These are phyloP conservation scores for Sebastes minor DNA, from an alignment of 2,797 vertebrate genomes.

Conservation along the genomic window DNA sequence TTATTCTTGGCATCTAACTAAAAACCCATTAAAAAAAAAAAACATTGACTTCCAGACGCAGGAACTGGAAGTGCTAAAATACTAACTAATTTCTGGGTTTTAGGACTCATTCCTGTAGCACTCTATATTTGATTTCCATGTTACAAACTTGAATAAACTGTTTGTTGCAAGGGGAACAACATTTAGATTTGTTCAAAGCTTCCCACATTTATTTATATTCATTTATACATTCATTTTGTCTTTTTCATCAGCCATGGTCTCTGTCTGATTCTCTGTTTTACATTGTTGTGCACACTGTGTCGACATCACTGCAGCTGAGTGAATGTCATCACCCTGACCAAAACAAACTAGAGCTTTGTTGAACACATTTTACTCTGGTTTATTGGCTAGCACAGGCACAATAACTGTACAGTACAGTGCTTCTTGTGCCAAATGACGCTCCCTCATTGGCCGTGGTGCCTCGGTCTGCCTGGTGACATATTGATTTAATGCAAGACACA, in stretches of 20 bases:
- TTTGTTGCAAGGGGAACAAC: neutral
- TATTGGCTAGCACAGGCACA: slow-evolving; percentile 23
- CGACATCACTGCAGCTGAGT: slow-evolving; percentile 58
- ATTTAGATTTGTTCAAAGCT: neutral
- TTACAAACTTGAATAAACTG: neutral
- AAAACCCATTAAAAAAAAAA: no score
- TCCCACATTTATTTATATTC: neutral
- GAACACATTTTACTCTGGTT: slow-evolving; percentile 33
- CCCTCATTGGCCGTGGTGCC: slow-evolving; percentile 14
- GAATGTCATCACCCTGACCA: slow-evolving; percentile 48
- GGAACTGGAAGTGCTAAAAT: no score
- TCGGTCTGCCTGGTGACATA: slow-evolving; percentile 15
- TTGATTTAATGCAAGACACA: slow-evolving; percentile 32
- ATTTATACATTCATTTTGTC: neutral
- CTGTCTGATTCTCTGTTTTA: slow-evolving; percentile 21
- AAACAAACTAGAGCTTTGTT: slow-evolving; percentile 71
- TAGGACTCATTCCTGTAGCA: no score
- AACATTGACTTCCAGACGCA: no score
- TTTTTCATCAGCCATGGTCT: slow-evolving; percentile 17
- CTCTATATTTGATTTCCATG: neutral
- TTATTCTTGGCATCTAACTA: no score
- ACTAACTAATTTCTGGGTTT: no score
- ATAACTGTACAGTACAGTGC: slow-evolving; percentile 5
- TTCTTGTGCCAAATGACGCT: slow-evolving; percentile 41
- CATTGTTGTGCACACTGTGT: slow-evolving; percentile 26